Evolutionary conservation across 2,888 invertebrate genomes (phyloP).

Genomic region (Phoenoteleia sp.): DNA sequence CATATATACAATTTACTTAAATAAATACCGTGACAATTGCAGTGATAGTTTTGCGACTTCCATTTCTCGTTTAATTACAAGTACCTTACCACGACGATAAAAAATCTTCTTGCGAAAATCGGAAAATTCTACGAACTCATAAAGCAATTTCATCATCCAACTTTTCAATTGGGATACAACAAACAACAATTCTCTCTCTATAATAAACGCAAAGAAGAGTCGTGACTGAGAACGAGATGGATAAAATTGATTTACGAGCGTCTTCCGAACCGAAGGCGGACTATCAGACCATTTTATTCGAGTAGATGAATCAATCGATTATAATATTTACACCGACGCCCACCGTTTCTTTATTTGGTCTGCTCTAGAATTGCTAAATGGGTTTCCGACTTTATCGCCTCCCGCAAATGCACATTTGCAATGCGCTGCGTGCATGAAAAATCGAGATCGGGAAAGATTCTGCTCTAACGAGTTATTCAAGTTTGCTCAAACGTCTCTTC

Average conservation of each 20-base stretch:
- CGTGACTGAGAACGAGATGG: too few relatives aligned
- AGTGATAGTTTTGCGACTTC: conserved; percentile 48
- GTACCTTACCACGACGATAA: conserved; percentile 9
- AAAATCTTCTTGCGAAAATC: background rate
- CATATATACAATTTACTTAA: conserved; percentile 85
- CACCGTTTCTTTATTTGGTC: conserved; percentile 43
- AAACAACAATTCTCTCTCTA: too few relatives aligned
- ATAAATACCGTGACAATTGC: conserved; percentile 79
- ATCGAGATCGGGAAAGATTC: background rate
- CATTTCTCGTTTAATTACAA: conserved; percentile 24
- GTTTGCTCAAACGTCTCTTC: background rate
- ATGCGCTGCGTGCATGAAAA: too few relatives aligned
- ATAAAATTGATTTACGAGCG: conserved; percentile 49
- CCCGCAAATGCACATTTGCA: too few relatives aligned
- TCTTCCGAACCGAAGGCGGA: background rate
- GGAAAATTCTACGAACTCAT: conserved; percentile 3
- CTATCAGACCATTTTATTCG: conserved; percentile 23
- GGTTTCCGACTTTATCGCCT: too few relatives aligned
- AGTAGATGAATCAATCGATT: conserved; percentile 41
- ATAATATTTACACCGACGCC: conserved; percentile 52
- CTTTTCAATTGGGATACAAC: too few relatives aligned
- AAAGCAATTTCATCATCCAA: conserved; percentile 14
- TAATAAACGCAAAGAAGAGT: too few relatives aligned
- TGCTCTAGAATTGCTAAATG: conserved; percentile 27
- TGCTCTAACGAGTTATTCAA: conserved; percentile 10